Base-by-base conservation (phyloP, 2,888 invertebrate genomes). In the Tupiocoris notatus region DNA sequence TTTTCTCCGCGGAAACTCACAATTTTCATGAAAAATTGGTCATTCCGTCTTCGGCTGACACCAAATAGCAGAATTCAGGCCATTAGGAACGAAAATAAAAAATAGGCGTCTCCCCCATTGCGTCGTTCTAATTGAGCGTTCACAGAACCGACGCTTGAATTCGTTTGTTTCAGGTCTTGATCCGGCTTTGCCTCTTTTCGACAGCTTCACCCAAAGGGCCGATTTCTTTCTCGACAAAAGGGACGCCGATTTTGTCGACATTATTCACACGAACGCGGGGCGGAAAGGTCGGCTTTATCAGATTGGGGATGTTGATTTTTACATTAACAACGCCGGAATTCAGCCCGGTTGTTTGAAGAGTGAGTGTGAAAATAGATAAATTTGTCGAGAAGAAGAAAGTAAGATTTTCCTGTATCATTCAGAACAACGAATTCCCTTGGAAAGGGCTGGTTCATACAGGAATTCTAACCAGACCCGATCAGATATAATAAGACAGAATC, bases 281-380 rank as follows among this genome's bases (percentile, higher is more conserved):
- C 71, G 77, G 22, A 80, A 81, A 56, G 83, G 82, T 0, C 80
- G 81, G 67, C 61, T 80, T 1, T 20, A 75, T 24, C 78, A 80
- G 2, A 76, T 81, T 16, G 83, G 82, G 0, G 79, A 81, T 62
- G 80, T 81, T 18, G 82, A 83, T 79, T 82, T 83, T 80, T 83
- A 83, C 75, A 81, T 82, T 22, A 83, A 83, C 77, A 81, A 81
- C 16, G 83, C 81, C 2, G 81, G 86, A 7, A 79, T 82, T 1
- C 90, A 90, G 80, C 89, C 89, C 0, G 89, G 90, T 0, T 90
- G 90, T 81, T 77, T 79, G 25, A 78, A 20, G 18, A 79, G 80
- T 81, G 74, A 76, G 78, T 81, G 63, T 74, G 79, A 54, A 78
- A 61, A 18, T 12, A 61, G n/a, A 17, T 7, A 17, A 9, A 17